Percentiles rank a stretch among this genome's conserved stretches.
phyloP scores from a whole-genome alignment of 2,797 vertebrate genomes.

The Halcyon smyrnensis region DNA sequence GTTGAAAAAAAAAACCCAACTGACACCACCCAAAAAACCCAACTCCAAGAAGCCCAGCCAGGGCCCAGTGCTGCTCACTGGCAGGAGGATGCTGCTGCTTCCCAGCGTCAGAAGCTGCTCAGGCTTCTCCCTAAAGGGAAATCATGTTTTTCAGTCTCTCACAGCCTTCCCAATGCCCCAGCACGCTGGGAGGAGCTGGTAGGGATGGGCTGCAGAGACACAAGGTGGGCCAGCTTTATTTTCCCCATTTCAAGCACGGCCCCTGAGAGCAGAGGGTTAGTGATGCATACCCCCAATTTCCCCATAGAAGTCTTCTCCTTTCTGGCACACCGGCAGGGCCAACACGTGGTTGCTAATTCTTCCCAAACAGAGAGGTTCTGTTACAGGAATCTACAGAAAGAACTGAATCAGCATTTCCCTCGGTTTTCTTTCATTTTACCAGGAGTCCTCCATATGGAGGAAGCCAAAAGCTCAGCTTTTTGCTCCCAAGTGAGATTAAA shows the following conservation, averaged over 20 bases:
- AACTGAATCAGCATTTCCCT: neutral
- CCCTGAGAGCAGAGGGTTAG: neutral
- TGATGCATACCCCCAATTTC: neutral
- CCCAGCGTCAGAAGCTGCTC: neutral
- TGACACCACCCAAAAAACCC: neutral
- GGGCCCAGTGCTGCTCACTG: neutral
- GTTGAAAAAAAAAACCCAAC: neutral
- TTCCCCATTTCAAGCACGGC: neutral
- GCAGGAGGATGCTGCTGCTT: neutral
- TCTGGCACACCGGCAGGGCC: neutral
- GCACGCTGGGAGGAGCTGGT: neutral
- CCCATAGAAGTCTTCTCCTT: neutral
- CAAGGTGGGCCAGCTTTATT: neutral
- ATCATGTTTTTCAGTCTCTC: neutral
- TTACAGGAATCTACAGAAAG: neutral
- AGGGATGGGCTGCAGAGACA: neutral
- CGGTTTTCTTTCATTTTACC: neutral
- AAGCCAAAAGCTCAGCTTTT: neutral
- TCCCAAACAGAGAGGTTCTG: neutral
- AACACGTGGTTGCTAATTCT: neutral
- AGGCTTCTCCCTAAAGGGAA: neutral
- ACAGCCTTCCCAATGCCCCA: neutral
- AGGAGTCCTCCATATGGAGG: neutral
- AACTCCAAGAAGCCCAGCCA: neutral
- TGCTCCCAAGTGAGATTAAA: neutral